Evolutionary conservation across 2,797 vertebrate species (phyloP).

Genomic region (Lagodon rhomboides): DNA sequence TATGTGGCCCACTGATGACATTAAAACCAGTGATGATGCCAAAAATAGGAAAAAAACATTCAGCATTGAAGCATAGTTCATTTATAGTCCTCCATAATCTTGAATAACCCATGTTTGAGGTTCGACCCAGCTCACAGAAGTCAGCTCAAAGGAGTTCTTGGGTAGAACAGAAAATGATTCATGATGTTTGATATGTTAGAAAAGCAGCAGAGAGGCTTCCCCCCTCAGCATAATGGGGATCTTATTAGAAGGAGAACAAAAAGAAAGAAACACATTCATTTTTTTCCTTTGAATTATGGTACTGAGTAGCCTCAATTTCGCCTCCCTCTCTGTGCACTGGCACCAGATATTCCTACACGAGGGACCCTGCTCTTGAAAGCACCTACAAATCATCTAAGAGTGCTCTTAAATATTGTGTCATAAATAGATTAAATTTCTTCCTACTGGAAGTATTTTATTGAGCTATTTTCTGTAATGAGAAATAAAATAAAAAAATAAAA

Average conservation of each 20-base stretch:
- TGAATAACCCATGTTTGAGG: not conserved
- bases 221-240: constrained; percentile 8
- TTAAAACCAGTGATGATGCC: not conserved
- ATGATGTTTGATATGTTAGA: not conserved
- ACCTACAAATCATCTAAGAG: constrained; percentile 11
- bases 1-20: not conserved
- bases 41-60: not conserved
- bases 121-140: constrained; percentile 13
- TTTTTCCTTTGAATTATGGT: constrained; percentile 35
- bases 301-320: constrained; percentile 17
- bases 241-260: constrained; percentile 31
- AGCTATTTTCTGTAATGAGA: constrained; percentile 7
- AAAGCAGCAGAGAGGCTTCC: constrained; percentile 3
- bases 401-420: constrained; percentile 1
- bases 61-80: not conserved
- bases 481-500: not conserved
- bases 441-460: constrained; percentile 13
- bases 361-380: constrained; percentile 1
- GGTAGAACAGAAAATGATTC: not conserved
- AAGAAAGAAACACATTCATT: not conserved
- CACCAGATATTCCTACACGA: constrained; percentile 15
- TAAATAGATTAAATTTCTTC: constrained; percentile 18
- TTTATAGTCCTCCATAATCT: constrained; percentile 13
- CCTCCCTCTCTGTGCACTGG: constrained; percentile 9
- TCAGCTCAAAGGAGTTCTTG: constrained; percentile 4